A percentile compares a stretch with the other conserved stretches of the same genome.
Conservation (phyloP, 2,113 vertebrate species). For the Mesocricetus auratus region DNA sequence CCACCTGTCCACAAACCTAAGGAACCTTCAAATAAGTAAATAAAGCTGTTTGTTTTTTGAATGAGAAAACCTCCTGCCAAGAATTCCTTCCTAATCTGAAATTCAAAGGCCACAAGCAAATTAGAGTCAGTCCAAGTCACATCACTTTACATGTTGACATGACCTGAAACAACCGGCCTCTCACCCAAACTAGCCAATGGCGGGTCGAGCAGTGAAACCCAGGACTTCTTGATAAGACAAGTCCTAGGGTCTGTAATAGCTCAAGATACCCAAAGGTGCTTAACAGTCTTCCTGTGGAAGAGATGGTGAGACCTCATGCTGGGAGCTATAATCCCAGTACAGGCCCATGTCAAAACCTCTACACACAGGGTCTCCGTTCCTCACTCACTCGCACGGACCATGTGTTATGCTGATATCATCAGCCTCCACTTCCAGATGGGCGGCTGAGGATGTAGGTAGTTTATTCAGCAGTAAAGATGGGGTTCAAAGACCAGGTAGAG, state of each 20-base stretch:
- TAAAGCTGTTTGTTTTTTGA: conserved; percentile 59
- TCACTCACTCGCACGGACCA: fast-evolving
- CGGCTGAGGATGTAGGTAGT: neutral
- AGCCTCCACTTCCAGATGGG: neutral
- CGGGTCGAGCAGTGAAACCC: neutral
- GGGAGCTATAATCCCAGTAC: neutral
- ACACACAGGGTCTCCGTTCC: neutral
- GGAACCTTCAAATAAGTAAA: neutral
- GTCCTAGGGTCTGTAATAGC: neutral
- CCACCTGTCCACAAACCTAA: conserved; percentile 39
- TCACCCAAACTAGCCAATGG: neutral
- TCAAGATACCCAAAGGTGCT: neutral
- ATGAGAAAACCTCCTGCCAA: conserved; percentile 56
- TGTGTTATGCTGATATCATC: neutral
- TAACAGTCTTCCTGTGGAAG: fast-evolving
- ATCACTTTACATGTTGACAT: neutral
- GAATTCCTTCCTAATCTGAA: conserved; percentile 64
- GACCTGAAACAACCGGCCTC: neutral
- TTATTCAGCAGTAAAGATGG: neutral
- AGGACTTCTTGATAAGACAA: neutral
- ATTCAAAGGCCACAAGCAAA: conserved; percentile 33
- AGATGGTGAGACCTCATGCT: neutral
- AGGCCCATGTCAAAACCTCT: neutral
- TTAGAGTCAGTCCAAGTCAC: conserved; percentile 24
- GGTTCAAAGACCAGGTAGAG: neutral